A percentile compares a stretch with the other conserved stretches of the same genome.
Conservation (phyloP, 2,113 vertebrate species). For the Elephas maximus region DNA sequence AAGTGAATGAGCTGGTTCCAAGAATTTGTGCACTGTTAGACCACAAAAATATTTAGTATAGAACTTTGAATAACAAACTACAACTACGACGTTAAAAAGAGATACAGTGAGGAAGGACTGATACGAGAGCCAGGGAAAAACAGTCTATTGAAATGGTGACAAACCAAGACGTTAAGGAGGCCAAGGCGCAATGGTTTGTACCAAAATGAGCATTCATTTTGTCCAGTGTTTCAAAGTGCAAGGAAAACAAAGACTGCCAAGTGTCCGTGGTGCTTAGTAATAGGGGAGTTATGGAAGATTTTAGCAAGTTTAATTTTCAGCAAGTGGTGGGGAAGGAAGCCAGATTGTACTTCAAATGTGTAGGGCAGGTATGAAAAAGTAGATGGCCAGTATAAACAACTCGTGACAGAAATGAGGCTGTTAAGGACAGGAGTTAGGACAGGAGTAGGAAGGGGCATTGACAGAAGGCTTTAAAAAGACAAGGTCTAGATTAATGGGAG, state of each 20-base stretch:
- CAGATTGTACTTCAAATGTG: not conserved
- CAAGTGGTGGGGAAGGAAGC: not conserved
- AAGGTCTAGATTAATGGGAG: not conserved
- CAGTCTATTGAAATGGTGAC: not conserved
- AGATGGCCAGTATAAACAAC: not conserved
- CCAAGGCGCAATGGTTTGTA: not conserved
- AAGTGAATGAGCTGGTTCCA: not conserved
- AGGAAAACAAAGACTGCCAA: not conserved
- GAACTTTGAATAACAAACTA: not conserved
- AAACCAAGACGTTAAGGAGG: not conserved
- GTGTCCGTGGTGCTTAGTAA: not conserved
- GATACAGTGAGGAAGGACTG: accelerated
- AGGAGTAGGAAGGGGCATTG: not conserved
- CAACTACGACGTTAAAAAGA: not conserved
- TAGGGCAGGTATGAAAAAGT: not conserved
- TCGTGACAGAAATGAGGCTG: not conserved
- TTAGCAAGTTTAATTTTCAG: not conserved
- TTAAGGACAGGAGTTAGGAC: not conserved
- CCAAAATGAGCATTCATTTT: not conserved
- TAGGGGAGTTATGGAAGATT: not conserved
- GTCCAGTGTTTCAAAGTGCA: not conserved
- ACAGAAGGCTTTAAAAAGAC: not conserved
- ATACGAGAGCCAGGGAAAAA: not conserved
- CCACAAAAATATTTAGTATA: not conserved
- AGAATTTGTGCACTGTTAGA: not conserved